These are phyloP conservation scores for Agrotis ipsilon DNA, from an alignment of 2,888 invertebrate species.

Conservation along the genomic window DNA sequence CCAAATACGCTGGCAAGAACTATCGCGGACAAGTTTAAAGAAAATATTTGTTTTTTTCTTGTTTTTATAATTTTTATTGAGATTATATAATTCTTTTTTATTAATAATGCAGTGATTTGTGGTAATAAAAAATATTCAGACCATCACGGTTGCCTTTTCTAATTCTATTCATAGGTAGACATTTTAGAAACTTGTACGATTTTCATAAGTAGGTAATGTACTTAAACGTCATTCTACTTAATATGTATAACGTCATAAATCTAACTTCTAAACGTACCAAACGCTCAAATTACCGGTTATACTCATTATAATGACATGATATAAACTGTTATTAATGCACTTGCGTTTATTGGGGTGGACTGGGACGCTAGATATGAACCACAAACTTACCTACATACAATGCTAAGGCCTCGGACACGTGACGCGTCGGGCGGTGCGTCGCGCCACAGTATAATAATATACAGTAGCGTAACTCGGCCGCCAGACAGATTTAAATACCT, in stretches of 20 bases:
- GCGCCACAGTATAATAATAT: no score
- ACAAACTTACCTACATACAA: background rate
- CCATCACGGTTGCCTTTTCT: no score
- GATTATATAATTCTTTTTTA: background rate
- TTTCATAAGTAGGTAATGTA: background rate
- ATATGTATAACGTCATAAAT: slow-evolving; percentile 2
- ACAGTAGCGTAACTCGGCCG: no score
- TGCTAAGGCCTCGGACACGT: background rate
- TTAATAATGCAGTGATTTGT: no score
- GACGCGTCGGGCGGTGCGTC: no score
- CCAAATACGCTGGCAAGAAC: slow-evolving; percentile 98
- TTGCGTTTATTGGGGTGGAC: slow-evolving; percentile 7
- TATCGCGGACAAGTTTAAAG: slow-evolving; percentile 93
- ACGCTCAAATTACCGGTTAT: slow-evolving; percentile 82
- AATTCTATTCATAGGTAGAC: no score
- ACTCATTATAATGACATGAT: slow-evolving; percentile 74
- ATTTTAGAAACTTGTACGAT: no score
- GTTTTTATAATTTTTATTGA: background rate
- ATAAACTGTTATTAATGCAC: slow-evolving; percentile 76
- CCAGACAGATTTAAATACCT: no score
- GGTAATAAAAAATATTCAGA: no score
- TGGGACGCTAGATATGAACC: background rate
- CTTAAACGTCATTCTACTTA: background rate
- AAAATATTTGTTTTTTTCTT: background rate
- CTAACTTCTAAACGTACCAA: slow-evolving; percentile 56